Conservation (phyloP, 2,888 invertebrate genomes). For the Tetragnatha montana region DNA sequence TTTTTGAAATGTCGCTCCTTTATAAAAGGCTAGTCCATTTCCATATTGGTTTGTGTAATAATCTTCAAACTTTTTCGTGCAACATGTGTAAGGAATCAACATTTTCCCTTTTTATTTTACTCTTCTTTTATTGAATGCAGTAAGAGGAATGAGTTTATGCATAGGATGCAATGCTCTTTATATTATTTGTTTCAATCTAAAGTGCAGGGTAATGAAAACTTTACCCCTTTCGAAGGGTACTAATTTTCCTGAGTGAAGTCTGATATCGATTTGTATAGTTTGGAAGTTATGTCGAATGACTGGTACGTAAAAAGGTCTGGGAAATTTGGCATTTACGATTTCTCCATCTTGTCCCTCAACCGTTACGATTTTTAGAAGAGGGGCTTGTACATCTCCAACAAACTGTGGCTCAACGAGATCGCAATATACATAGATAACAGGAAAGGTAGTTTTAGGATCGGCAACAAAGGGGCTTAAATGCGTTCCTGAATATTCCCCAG, state of each 20-base stretch:
- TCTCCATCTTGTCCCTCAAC: slow-evolving; percentile 21
- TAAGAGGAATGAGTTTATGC: too few species aligned
- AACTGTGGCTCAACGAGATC: slow-evolving; percentile 72
- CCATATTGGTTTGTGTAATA: slow-evolving; percentile 14
- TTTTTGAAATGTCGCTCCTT: slow-evolving; percentile 21
- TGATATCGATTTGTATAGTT: slow-evolving; percentile 10
- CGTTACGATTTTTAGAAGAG: slow-evolving; percentile 70
- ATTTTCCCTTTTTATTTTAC: not conserved
- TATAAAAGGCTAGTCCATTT: slow-evolving; percentile 19
- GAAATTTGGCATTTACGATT: slow-evolving; percentile 6
- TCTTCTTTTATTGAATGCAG: too few species aligned
- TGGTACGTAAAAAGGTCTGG: slow-evolving; percentile 28
- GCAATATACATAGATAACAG: slow-evolving; percentile 72
- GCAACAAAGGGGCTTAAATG: slow-evolving; percentile 19
- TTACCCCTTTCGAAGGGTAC: slow-evolving; percentile 43
- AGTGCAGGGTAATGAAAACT: slow-evolving; percentile 15
- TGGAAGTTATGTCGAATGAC: slow-evolving; percentile 36
- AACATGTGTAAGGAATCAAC: slow-evolving; percentile 29
- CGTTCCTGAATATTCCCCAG: not conserved
- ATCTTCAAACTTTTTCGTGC: slow-evolving; percentile 23
- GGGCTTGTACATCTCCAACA: slow-evolving; percentile 71
- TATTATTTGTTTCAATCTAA: not conserved
- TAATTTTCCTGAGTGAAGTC: slow-evolving; percentile 11
- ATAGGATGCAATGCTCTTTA: not conserved
- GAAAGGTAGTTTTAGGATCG: not conserved